Evolutionary conservation across 1,140 invertebrate genomes (phyloP).

Genomic region (Trichoplusia ni): DNA sequence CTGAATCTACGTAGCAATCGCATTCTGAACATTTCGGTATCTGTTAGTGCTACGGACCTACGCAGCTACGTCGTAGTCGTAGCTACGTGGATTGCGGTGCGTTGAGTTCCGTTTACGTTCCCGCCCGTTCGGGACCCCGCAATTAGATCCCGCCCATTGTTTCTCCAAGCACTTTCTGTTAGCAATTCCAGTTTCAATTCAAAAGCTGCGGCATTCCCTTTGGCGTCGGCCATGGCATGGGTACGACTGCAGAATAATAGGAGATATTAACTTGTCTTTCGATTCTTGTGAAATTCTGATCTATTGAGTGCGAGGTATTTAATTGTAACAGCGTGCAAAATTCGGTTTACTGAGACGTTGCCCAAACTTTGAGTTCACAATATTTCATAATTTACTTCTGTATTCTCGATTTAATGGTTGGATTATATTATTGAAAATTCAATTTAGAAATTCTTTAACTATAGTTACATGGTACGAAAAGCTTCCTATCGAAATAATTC

Average conservation of each 20-base stretch:
- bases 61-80: constrained; percentile 11
- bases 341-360: too few species aligned
- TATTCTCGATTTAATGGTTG: too few species aligned
- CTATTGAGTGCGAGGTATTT: constrained; percentile 19
- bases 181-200: constrained; percentile 51
- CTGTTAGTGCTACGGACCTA: constrained; percentile 20
- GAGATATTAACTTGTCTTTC: constrained; percentile 22
- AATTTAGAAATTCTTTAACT: too few species aligned
- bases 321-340: constrained; percentile 11
- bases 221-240: constrained; percentile 14
- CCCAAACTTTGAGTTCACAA: too few species aligned
- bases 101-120: constrained; percentile 51
- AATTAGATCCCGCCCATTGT: constrained; percentile 58
- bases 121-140: constrained; percentile 40
- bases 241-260: constrained; percentile 22
- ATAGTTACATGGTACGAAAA: too few species aligned
- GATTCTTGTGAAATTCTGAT: constrained; percentile 18
- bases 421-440: too few species aligned
- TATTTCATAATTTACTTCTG: too few species aligned
- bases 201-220: constrained; percentile 37
- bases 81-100: constrained; percentile 41
- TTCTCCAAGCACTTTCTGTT: constrained; percentile 51
- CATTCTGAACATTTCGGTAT: constrained; percentile 31
- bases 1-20: constrained; percentile 17
- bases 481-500: too few species aligned